Evolutionary conservation across 2,888 invertebrate genomes (phyloP).

Genomic region (Timema cristinae): DNA sequence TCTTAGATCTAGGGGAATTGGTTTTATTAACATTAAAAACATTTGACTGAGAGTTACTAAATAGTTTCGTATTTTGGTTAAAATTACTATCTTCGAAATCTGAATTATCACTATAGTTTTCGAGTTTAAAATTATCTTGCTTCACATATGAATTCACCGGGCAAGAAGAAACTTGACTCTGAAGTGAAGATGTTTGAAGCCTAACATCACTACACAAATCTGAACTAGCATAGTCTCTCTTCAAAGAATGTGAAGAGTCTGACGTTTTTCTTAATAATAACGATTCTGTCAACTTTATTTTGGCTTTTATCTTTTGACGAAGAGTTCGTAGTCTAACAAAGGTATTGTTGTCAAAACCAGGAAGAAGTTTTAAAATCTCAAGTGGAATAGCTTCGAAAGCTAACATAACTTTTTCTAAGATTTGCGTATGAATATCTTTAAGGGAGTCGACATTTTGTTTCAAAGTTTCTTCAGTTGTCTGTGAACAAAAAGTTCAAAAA

Average conservation of each 20-base stretch:
- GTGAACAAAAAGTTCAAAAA: background rate
- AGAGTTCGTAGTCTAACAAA: slow-evolving; percentile 49
- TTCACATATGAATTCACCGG: background rate
- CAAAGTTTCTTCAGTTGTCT: slow-evolving; percentile 12
- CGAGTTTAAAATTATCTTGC: background rate
- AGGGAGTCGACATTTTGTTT: slow-evolving; percentile 30
- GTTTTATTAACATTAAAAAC: background rate
- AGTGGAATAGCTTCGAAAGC: slow-evolving; percentile 62
- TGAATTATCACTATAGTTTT: background rate
- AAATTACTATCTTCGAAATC: background rate
- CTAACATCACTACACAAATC: background rate
- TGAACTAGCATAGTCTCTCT: background rate
- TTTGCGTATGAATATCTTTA: slow-evolving; percentile 54
- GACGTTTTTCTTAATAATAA: slow-evolving; percentile 36
- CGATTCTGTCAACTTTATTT: slow-evolving; percentile 46
- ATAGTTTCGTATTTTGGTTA: background rate
- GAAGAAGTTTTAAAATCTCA: slow-evolving; percentile 56
- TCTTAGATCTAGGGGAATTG: background rate
- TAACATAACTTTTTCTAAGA: slow-evolving; percentile 59
- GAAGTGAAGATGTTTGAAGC: background rate
- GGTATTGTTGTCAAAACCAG: slow-evolving; percentile 54
- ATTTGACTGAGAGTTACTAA: background rate
- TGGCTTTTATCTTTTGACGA: slow-evolving; percentile 56
- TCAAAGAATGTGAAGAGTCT: background rate
- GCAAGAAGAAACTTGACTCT: background rate